Conservation (phyloP, 2,888 invertebrate species). For the Cryptosula pallasiana region DNA sequence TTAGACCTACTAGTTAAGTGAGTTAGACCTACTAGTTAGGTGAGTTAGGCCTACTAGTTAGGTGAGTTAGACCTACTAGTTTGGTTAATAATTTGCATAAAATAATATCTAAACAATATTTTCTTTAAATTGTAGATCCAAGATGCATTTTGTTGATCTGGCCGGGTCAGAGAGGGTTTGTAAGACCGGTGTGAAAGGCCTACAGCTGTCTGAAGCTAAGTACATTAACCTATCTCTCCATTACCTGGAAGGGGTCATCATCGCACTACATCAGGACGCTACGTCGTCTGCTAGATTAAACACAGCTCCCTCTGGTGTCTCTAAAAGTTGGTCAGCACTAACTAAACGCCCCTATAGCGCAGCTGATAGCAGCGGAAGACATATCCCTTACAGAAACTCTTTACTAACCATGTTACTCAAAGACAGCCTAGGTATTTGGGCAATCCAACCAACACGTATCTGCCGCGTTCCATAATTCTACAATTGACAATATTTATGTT, state of each 20-base stretch:
- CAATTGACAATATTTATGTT: too few relatives aligned
- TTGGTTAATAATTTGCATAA: too few relatives aligned
- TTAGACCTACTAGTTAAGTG: too few relatives aligned
- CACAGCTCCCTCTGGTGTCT: conserved; percentile 7
- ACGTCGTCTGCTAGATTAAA: not conserved
- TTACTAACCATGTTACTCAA: conserved; percentile 48
- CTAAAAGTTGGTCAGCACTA: conserved; percentile 14
- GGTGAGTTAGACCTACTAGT: too few relatives aligned
- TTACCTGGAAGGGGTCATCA: conserved; percentile 45
- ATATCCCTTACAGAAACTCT: conserved; percentile 49
- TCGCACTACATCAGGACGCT: conserved; percentile 41
- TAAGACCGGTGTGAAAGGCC: conserved; percentile 44
- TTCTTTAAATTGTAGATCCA: too few relatives aligned
- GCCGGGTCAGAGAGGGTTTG: conserved; percentile 49
- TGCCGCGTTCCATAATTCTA: too few relatives aligned
- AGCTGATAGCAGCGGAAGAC: conserved; percentile 24
- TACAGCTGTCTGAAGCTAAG: conserved; percentile 46
- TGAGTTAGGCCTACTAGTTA: too few relatives aligned
- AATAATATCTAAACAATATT: too few relatives aligned
- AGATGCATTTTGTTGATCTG: conserved; percentile 48
- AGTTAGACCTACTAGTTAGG: too few relatives aligned
- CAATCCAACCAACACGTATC: too few relatives aligned
- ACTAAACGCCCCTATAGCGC: conserved; percentile 19
- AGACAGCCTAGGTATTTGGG: conserved; percentile 43
- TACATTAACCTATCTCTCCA: conserved; percentile 49